Base-by-base conservation (phyloP, 2,888 invertebrate species). In the Cyrtodaria siliqua region DNA sequence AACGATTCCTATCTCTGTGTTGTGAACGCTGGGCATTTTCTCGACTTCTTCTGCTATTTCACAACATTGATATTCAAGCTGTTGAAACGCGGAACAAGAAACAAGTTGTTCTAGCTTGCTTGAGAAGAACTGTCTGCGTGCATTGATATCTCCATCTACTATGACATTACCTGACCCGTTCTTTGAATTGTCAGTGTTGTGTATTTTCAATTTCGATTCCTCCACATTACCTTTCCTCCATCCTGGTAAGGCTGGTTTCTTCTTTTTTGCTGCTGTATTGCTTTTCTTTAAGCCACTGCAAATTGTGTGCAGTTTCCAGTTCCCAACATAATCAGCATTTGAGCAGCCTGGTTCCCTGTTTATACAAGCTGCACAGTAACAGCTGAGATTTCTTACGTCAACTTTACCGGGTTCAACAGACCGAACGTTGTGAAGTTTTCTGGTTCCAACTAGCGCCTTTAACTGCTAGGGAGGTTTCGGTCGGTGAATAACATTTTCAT, bases 381-480 rank as follows among this genome's bases (percentile, higher is more conserved):
- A 69, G 14, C 62, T 61, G 14, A 62, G 50, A n/a, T 42, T 50
- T n/a, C 70, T 6, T 14, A 47, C 62, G 16, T 63, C 52, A 1
- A 71, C 63, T 20, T 44, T 20, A 20, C 57, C 57, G 0, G 62
- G 49, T n/a, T 55, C 42, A 1, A 63, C 42, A 12, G 29, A 24
- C 18, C 44, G 49, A 26, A 57, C 63, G 20, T n/a, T 47, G 44
- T 69, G 69, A 14, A 69, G 23, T 14, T 23, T 61, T 26, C 69
- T 23, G 23, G 70, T 71, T 2, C 70, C 70, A 23, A n/a, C 3
- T 24, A 68, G 18, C 24, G 60, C 40, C 52, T 60, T 60, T 1
- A n/a, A 49, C 49, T 61, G 29, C 33, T 33, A 12, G 33, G 49
- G 57, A 44, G n/a, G 18, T 16, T 68, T 56, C 2, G 3, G 44